phyloP scores from a whole-genome alignment of 2,797 vertebrate genomes.

The Schizopygopsis malacanthus region DNA sequence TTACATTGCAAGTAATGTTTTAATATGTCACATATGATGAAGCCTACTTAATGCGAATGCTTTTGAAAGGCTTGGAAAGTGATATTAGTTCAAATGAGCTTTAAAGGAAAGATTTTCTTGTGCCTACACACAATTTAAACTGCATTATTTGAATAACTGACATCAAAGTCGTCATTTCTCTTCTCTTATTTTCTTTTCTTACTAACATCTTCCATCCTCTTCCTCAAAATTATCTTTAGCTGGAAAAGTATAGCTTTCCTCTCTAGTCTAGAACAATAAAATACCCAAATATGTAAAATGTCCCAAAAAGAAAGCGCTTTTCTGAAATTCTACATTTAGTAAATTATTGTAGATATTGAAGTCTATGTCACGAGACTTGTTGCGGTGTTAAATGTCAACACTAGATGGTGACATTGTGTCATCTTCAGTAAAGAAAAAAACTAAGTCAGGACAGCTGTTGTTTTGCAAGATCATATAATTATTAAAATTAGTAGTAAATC shows the following conservation, averaged over 20 bases:
- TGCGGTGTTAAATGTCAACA: slow-evolving; percentile 32
- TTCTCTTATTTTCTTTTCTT: background rate
- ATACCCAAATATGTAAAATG: background rate
- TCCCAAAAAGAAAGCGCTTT: background rate
- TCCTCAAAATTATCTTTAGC: background rate
- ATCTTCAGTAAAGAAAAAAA: background rate
- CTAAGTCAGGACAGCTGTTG: background rate
- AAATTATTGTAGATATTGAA: background rate
- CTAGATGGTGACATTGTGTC: slow-evolving; percentile 51
- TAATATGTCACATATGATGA: background rate
- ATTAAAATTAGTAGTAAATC: background rate
- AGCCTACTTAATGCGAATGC: background rate
- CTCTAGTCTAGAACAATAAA: background rate
- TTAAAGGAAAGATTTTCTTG: background rate
- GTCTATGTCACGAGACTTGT: background rate
- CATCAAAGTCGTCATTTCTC: background rate
- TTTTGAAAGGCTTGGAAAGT: background rate
- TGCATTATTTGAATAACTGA: background rate
- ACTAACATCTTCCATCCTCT: background rate
- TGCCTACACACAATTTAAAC: background rate
- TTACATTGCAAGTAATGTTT: background rate
- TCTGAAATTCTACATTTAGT: background rate
- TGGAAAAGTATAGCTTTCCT: background rate
- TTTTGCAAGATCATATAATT: too few relatives aligned
- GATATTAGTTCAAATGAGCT: background rate